Conservation (phyloP, 2,888 invertebrate species). For the Hermodice carunculata region DNA sequence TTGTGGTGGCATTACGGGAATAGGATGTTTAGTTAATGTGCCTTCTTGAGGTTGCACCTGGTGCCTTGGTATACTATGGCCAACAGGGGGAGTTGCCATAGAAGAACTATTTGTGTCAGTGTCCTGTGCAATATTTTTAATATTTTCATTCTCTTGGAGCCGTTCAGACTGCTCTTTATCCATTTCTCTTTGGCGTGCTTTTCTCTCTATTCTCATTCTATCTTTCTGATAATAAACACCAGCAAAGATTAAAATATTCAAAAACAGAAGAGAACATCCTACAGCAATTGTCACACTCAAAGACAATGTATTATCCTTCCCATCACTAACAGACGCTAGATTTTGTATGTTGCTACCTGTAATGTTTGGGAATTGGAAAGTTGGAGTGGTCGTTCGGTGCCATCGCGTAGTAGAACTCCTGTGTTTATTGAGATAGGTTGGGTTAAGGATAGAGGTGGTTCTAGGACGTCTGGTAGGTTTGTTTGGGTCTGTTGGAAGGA, state of each 20-base stretch:
- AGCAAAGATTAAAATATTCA: slow-evolving; percentile 94
- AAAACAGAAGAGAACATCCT: slow-evolving; percentile 90
- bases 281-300: slow-evolving; percentile 81
- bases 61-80: slow-evolving; percentile 9
- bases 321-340: too few relatives aligned
- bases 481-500: too few relatives aligned
- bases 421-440: too few relatives aligned
- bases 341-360: too few relatives aligned
- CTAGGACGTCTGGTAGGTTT: too few relatives aligned
- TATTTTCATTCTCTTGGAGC: not conserved
- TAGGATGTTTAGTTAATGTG: slow-evolving; percentile 12
- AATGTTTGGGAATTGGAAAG: too few relatives aligned
- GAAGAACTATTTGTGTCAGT: not conserved
- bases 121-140: not conserved
- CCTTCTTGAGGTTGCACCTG: slow-evolving; percentile 17
- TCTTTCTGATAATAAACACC: slow-evolving; percentile 89
- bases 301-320: slow-evolving; percentile 35
- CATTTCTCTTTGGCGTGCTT: slow-evolving; percentile 39
- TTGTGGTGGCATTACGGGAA: slow-evolving; percentile 18
- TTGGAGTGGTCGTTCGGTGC: too few relatives aligned
- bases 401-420: too few relatives aligned
- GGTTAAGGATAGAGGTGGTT: too few relatives aligned
- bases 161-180: slow-evolving; percentile 27
- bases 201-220: slow-evolving; percentile 50
- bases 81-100: slow-evolving; percentile 1